Base-by-base conservation (phyloP, 2,797 vertebrate species). In the Acanthiza pusilla region DNA sequence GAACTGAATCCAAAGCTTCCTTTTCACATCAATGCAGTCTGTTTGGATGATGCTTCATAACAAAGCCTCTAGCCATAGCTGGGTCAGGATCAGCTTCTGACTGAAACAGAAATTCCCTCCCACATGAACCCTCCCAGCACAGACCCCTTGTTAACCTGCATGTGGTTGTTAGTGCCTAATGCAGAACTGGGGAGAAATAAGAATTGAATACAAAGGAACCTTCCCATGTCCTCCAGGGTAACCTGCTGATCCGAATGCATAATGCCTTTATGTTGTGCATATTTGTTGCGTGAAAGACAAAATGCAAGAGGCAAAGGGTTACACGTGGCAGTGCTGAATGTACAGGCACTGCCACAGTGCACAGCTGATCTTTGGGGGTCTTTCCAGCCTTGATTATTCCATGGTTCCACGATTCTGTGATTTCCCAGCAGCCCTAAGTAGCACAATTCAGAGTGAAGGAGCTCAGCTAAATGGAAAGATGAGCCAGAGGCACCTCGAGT, bases 371-470 rank as follows among this genome's bases (percentile, higher is more conserved):
- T 34, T 9, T 20, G 32, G 32, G n/a, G 30, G 0, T n/a, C 27
- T 32, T 38, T 21, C 42, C 50, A n/a, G 1, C 32, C 32, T 11
- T 5, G 17, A 2, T 9, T 32, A 29, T 32, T 32, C 51, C 36
- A 2, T 6, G 9, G 16, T 10, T 30, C 21, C 34, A 3, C 2
- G 11, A 6, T 17, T 25, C 50, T 82, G 32, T 12, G 32, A 85
- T 96, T 97, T 91, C 97, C 40, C 89, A 77, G 96, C 93, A 96
- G 97, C 96, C 71, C 29, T 19, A 16, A 75, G 57, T 5, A 85
- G 76, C 48, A 61, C 45, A 53, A 43, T 45, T 82, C 45, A 55
- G 76, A 32, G 47, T 8, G 29, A 63, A 48, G 75, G 20, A 86
- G 72, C 47, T 78, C n/a, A 6, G 70, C 18, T 70, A 67, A 88